Base-by-base conservation (phyloP, 1,140 invertebrate species). In the Ridgeia piscesae region DNA sequence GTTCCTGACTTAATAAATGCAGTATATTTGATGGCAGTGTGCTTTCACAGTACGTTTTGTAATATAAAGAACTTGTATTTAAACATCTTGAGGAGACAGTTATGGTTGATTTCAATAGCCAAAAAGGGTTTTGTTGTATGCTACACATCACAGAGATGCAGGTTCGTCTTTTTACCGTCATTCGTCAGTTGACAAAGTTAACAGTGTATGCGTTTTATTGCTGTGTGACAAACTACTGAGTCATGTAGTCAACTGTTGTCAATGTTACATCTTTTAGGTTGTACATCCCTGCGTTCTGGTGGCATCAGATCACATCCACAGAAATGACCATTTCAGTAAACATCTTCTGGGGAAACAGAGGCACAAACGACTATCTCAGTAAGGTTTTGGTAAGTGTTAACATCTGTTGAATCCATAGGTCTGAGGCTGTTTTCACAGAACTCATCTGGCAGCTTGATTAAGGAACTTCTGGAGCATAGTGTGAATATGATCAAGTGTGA, bases 251-350 rank as follows among this genome's bases (percentile, higher is more conserved):
- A 89, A 11, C n/a, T 11, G 21, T 50, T 90, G 21, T 35, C 90
- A 35, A 35, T 35, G 50, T 27, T 89, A 35, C 88, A 31, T 35
- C 50, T n/a, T 34, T 48, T 31, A 94, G 93, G 89, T 91, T 94
- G 42, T 94, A 93, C 77, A 93, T 94, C 91, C 94, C 94, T 35
- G 94, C 94, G 6, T 94, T 94, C 92, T 94, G 94, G 93, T 94
- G 94, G 94, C 94, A 94, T 89, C 94, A 94, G 89, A 92, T 94
- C 31, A 94, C 93, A 34, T 93, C 93, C 6, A 48, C 92, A 0
- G 94, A 94, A 34, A 93, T 92, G 31, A 92, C 92, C 33, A 94
- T 94, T 35, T 94, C 94, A 14, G 90, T 94, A 9, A 94, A 94
- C 91, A 94, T 93, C 31, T 94, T 94, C 89, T 94, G 93, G 93